Percentiles rank a stretch among this genome's conserved stretches.
phyloP scores from a whole-genome alignment of 2,888 invertebrate species.

The Phorcus lineatus region DNA sequence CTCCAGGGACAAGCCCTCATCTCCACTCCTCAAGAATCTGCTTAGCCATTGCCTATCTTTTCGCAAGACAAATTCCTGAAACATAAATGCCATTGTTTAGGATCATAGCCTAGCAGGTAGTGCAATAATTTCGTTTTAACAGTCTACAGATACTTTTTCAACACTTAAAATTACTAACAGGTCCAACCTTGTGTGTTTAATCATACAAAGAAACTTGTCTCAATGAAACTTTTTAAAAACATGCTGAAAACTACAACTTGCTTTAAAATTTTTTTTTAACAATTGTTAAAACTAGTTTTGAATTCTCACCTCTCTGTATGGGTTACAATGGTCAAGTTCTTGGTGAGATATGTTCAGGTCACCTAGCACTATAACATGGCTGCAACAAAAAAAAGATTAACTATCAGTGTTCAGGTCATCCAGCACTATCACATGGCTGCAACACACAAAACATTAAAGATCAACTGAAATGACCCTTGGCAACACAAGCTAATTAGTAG shows the following conservation, averaged over 20 bases:
- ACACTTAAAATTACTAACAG: too few relatives aligned
- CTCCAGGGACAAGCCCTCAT: conserved; percentile 32
- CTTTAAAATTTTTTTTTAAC: too few relatives aligned
- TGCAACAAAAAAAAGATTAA: conserved; percentile 50
- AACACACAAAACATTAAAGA: too few relatives aligned
- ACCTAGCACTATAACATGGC: conserved; percentile 77
- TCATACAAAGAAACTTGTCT: too few relatives aligned
- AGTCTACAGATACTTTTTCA: too few relatives aligned
- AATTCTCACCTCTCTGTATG: conserved; percentile 66
- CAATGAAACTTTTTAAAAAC: too few relatives aligned
- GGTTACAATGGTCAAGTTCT: conserved; percentile 77
- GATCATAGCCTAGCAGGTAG: background rate
- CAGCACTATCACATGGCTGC: too few relatives aligned
- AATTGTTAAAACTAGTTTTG: background rate
- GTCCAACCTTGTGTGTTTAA: too few relatives aligned
- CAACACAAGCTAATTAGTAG: too few relatives aligned
- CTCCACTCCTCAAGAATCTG: conserved; percentile 62
- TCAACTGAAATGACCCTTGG: too few relatives aligned
- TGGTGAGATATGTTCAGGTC: conserved; percentile 77
- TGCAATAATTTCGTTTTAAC: background rate
- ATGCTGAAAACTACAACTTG: too few relatives aligned
- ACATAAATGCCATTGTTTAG: background rate
- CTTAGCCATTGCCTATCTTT: conserved; percentile 75
- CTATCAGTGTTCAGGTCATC: background rate
- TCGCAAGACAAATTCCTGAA: conserved; percentile 61